Percentiles rank a stretch among this genome's conserved stretches.
Conservation (phyloP, 2,113 vertebrate species). For the Delphinus delphis region DNA sequence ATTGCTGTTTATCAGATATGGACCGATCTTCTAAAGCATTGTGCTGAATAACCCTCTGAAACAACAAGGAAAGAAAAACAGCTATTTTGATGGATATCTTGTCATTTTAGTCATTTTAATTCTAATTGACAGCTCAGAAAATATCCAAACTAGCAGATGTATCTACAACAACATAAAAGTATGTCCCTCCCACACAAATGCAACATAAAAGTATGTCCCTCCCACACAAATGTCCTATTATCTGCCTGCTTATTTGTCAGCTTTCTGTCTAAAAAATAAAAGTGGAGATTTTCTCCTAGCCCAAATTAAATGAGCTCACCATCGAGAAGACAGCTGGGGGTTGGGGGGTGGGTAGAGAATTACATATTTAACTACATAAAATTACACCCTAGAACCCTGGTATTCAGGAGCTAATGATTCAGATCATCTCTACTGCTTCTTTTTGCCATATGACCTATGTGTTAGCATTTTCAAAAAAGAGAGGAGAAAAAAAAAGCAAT, state of each 20-base stretch:
- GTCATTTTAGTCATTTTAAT: constrained; percentile 4
- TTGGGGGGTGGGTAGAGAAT: accelerated
- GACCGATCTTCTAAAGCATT: constrained; percentile 98
- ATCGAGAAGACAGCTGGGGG: neutral
- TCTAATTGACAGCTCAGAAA: neutral
- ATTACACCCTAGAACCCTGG: neutral
- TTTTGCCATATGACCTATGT: neutral
- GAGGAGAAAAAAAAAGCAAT: neutral
- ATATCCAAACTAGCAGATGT: neutral
- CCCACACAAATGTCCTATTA: neutral
- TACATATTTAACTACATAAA: neutral
- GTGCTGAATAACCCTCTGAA: constrained; percentile 97
- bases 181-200: neutral
- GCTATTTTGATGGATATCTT: neutral
- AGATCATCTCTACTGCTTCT: neutral
- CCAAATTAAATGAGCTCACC: neutral
- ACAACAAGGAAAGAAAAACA: neutral
- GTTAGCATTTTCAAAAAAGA: neutral
- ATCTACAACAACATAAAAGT: neutral
- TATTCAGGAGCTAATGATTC: neutral
- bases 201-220: neutral
- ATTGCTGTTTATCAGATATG: constrained; percentile 98
- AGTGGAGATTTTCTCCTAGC: neutral
- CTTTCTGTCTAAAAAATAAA: neutral
- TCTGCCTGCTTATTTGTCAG: neutral